phyloP scores from a whole-genome alignment of 2,797 vertebrate genomes.

The Hozukius guyotensis region DNA sequence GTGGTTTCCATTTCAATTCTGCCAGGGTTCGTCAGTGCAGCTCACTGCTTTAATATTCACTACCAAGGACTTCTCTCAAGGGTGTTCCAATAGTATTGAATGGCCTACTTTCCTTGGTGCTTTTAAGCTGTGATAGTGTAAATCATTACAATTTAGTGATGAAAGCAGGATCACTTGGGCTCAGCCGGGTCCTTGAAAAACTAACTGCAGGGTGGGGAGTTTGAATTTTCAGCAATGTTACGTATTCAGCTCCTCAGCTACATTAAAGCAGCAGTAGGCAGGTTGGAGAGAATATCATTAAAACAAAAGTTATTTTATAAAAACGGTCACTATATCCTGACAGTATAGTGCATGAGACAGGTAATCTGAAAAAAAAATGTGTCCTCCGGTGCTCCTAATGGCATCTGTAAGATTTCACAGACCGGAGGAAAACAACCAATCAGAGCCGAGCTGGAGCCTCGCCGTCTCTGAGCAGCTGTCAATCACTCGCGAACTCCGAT shows the following conservation, averaged over 20 bases:
- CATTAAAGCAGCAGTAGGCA: no score
- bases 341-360: no score
- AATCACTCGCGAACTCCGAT: no score
- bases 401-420: no score
- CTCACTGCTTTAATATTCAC: slow-evolving; percentile 44
- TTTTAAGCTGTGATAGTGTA: slow-evolving; percentile 44
- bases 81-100: slow-evolving; percentile 60
- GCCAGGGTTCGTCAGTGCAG: slow-evolving; percentile 18
- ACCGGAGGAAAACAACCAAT: no score
- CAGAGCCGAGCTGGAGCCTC: no score
- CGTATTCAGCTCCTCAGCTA: background rate
- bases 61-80: slow-evolving; percentile 61
- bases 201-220: slow-evolving; percentile 11
- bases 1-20: slow-evolving; percentile 45
- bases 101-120: slow-evolving; percentile 42
- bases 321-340: no score
- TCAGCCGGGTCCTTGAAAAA: slow-evolving; percentile 20
- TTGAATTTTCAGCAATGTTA: slow-evolving; percentile 24
- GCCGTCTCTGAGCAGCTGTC: no score
- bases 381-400: no score
- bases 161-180: slow-evolving; percentile 42
- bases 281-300: no score
- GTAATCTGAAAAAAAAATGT: no score
- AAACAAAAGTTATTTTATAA: no score
- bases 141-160: slow-evolving; percentile 62